Percentiles rank a stretch among this genome's conserved stretches.
Conservation (phyloP, 2,888 invertebrate genomes). For the Anthrax anthrax region DNA sequence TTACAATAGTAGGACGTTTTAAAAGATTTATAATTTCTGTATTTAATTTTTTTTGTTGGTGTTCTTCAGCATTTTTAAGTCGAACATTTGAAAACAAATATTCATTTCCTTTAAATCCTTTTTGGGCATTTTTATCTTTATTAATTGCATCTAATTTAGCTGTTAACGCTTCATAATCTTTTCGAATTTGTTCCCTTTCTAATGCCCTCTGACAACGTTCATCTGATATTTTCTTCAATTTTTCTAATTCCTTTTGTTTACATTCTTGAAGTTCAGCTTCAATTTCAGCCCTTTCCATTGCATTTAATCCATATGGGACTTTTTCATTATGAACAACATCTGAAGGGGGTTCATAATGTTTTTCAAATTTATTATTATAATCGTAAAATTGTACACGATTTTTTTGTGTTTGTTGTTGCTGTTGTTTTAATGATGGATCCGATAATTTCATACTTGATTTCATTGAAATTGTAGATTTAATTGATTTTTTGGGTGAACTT, state of each 20-base stretch:
- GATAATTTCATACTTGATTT: not conserved
- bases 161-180: constrained; percentile 37
- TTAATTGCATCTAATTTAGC: constrained; percentile 36
- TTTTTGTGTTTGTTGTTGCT: not conserved
- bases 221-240: constrained; percentile 11
- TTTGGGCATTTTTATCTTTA: constrained; percentile 19
- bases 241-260: constrained; percentile 19
- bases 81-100: constrained; percentile 35
- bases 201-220: constrained; percentile 37
- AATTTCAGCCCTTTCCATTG: constrained; percentile 24
- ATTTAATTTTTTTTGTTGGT: constrained; percentile 39
- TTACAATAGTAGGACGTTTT: constrained; percentile 26
- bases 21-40: constrained; percentile 36
- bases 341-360: constrained; percentile 25
- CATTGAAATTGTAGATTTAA: not conserved
- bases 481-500: not conserved
- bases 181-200: constrained; percentile 36
- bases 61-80: constrained; percentile 30
- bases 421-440: not conserved
- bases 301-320: constrained; percentile 14
- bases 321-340: constrained; percentile 14
- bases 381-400: constrained; percentile 35
- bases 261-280: constrained; percentile 16
- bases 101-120: constrained; percentile 10
- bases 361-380: constrained; percentile 34